Percentiles rank a stretch among this genome's conserved stretches.
These are phyloP conservation scores for Microplitis deprimator DNA, from an alignment of 2,888 invertebrate species.

Conservation along the genomic window DNA sequence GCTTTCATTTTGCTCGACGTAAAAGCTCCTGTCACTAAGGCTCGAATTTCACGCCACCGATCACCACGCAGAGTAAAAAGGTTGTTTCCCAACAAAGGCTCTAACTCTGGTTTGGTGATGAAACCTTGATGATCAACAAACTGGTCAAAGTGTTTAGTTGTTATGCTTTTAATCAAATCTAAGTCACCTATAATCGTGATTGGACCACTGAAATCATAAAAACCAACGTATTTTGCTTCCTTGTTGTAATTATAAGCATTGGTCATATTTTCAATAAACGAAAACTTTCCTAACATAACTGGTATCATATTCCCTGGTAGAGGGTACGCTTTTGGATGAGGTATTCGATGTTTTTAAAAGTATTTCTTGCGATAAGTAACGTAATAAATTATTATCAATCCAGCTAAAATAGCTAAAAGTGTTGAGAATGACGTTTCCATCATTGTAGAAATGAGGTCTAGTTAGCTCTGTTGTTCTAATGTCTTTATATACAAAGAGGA, in stretches of 20 bases:
- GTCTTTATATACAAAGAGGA: too few relatives aligned
- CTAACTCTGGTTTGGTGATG: neutral
- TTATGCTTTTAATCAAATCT: constrained; percentile 60
- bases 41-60: constrained; percentile 51
- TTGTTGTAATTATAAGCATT: constrained; percentile 45
- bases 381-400: neutral
- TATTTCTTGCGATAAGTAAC: neutral
- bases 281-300: neutral
- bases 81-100: neutral
- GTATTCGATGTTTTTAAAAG: constrained; percentile 50
- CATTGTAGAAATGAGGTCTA: too few relatives aligned
- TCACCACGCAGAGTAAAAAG: neutral
- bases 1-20: constrained; percentile 63
- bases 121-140: neutral
- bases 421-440: neutral
- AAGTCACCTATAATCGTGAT: constrained; percentile 59
- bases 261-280: constrained; percentile 38
- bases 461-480: too few relatives aligned
- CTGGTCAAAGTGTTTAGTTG: constrained; percentile 50
- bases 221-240: constrained; percentile 47
- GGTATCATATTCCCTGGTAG: constrained; percentile 47
- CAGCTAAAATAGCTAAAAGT: neutral
- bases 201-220: constrained; percentile 44
- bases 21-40: constrained; percentile 62
- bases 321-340: constrained; percentile 43